A percentile compares a stretch with the other conserved stretches of the same genome.
Conservation (phyloP, 2,113 vertebrate genomes). For the Anas platyrhynchos region DNA sequence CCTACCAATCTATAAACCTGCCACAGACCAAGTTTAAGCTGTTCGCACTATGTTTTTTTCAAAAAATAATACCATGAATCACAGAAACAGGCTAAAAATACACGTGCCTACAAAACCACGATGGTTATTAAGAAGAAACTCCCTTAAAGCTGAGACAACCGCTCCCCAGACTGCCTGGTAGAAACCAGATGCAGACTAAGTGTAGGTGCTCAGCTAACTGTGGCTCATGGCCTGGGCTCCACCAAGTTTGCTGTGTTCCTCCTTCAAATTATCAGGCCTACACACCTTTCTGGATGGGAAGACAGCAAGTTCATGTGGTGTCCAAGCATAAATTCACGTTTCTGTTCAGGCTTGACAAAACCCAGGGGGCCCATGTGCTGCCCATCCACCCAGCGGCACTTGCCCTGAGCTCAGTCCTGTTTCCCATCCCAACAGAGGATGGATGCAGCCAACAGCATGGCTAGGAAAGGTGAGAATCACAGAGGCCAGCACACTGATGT, state of each 20-base stretch:
- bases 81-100: neutral
- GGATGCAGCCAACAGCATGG: accelerated
- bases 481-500: accelerated
- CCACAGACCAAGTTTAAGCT: neutral
- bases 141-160: neutral
- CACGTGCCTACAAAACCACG: neutral
- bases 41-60: neutral
- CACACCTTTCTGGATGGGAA: neutral
- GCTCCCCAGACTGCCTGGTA: neutral
- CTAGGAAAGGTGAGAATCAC: neutral
- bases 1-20: neutral
- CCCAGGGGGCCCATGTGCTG: too few relatives aligned
- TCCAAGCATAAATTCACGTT: neutral
- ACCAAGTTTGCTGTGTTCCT: neutral
- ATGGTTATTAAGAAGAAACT: neutral
- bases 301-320: too few relatives aligned
- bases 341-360: too few relatives aligned
- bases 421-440: neutral
- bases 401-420: neutral
- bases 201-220: neutral
- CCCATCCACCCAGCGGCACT: neutral
- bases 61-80: neutral
- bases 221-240: neutral
- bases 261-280: neutral
- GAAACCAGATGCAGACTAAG: neutral